Percentiles rank a stretch among this genome's conserved stretches.
phyloP scores from a whole-genome alignment of 1,140 invertebrate species.

The Magallana gigas region DNA sequence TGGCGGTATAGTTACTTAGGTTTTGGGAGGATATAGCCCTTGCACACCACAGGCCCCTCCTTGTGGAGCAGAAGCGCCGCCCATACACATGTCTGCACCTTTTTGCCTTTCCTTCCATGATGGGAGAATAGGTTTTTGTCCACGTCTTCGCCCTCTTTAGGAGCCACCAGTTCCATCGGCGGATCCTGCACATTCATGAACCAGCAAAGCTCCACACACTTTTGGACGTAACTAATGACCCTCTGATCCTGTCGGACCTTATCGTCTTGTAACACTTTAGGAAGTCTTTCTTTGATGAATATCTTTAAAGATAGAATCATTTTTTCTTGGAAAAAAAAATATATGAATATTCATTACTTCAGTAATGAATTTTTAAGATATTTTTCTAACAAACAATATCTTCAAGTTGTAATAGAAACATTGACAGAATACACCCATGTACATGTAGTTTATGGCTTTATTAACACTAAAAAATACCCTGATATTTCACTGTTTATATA shows the following conservation, averaged over 20 bases:
- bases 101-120: slow-evolving; percentile 3
- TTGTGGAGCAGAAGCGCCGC: slow-evolving; percentile 4
- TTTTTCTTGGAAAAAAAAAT: neutral
- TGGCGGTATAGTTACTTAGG: too few relatives aligned
- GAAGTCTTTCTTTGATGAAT: neutral
- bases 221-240: neutral
- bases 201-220: slow-evolving; percentile 38
- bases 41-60: slow-evolving; percentile 10
- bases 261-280: neutral
- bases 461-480: too few relatives aligned
- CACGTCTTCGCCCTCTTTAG: neutral
- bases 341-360: neutral
- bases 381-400: too few relatives aligned
- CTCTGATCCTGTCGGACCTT: neutral
- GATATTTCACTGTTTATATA: too few relatives aligned
- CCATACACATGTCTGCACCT: slow-evolving; percentile 1
- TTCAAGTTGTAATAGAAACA: too few relatives aligned
- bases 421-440: too few relatives aligned
- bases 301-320: neutral
- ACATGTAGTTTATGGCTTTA: too few relatives aligned
- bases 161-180: slow-evolving; percentile 8
- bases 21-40: slow-evolving; percentile 22
- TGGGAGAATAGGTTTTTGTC: slow-evolving; percentile 16
- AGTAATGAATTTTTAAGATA: too few relatives aligned
- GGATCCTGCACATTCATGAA: slow-evolving; percentile 45